Conservation (phyloP, 2,113 vertebrate genomes). For the Nanorana parkeri region DNA sequence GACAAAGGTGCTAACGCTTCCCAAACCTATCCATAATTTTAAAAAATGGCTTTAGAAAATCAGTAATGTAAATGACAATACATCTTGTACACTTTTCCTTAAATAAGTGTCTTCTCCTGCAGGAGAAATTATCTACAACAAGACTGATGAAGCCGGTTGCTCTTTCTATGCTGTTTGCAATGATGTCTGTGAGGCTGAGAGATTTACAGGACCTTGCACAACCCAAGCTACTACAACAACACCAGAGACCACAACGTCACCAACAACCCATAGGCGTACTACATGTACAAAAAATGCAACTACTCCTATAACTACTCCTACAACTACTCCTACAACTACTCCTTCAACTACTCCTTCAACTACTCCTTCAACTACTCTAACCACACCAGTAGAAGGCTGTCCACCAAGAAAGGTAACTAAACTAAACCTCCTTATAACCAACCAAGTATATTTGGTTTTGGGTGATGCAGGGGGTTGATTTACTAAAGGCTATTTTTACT, state of each 20-base stretch:
- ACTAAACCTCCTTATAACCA: no score
- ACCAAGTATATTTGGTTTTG: no score
- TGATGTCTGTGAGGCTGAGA: conserved; percentile 69
- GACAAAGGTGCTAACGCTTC: no score
- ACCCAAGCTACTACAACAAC: background rate
- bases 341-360: conserved; percentile 7
- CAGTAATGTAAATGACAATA: no score
- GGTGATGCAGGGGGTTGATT: no score
- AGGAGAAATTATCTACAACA: conserved; percentile 79
- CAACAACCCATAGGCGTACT: background rate
- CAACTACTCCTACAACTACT: background rate
- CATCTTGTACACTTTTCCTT: no score
- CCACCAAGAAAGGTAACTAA: conserved; percentile 62
- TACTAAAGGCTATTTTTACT: no score
- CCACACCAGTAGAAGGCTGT: conserved; percentile 34
- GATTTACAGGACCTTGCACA: background rate
- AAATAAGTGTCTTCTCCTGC: background rate
- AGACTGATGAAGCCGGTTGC: conserved; percentile 72
- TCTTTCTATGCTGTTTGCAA: conserved; percentile 76
- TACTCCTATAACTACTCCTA: background rate
- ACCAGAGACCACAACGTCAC: background rate
- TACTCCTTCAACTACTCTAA: fast-evolving
- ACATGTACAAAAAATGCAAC: background rate
- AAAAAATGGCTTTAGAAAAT: no score
- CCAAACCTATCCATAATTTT: no score